Conservation (phyloP, 2,113 vertebrate genomes). For the Vulpes vulpes region DNA sequence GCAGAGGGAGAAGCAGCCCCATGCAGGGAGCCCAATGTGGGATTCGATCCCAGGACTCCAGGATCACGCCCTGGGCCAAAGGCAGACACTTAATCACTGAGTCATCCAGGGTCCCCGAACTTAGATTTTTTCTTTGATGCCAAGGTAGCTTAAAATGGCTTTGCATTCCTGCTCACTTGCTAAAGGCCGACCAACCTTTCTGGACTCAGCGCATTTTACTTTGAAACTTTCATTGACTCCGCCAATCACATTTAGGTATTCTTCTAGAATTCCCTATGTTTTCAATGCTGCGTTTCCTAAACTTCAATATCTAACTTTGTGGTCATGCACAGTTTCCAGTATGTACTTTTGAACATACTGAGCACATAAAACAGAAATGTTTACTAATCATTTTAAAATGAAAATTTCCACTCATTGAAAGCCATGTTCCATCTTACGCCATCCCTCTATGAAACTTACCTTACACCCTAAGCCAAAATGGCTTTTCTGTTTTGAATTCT, state of each 20-base stretch:
- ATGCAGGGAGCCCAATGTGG: too few species aligned
- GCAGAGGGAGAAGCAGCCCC: too few species aligned
- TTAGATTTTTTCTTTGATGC: not conserved
- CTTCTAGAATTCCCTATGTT: not conserved
- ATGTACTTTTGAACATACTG: not conserved
- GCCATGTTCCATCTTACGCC: not conserved
- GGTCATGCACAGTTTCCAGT: not conserved
- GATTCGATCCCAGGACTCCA: too few species aligned
- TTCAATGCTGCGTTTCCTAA: not conserved
- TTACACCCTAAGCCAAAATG: not conserved
- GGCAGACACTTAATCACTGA: too few species aligned
- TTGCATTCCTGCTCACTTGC: not conserved
- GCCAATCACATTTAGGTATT: not conserved
- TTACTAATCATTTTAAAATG: not conserved
- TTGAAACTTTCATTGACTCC: not conserved
- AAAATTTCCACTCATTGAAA: not conserved
- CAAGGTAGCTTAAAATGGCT: not conserved
- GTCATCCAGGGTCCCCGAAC: too few species aligned
- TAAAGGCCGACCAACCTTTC: not conserved
- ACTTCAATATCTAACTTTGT: not conserved
- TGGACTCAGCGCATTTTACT: not conserved
- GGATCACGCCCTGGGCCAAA: too few species aligned
- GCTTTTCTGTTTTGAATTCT: not conserved
- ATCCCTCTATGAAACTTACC: not conserved
- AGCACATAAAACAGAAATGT: not conserved